Base-by-base conservation (phyloP, 1,140 invertebrate species). In the Drosophila subobscura region DNA sequence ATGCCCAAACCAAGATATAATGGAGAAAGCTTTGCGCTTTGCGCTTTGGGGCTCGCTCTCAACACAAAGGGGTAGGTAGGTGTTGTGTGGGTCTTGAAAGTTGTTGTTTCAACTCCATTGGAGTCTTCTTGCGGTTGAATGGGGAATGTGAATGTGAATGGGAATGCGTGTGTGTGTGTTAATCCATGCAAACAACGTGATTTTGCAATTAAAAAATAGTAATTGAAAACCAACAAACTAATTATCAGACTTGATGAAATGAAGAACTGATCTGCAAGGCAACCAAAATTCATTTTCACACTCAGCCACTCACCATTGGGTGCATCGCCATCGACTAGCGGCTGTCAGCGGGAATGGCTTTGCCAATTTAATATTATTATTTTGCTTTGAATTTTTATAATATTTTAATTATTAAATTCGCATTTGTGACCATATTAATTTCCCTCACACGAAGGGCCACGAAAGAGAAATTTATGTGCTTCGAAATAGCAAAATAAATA, bases 351-450 rank as follows among this genome's bases (percentile, higher is more conserved):
- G 16, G 27, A 53, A 47, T 46, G 16, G 42, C 12, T 45, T 44
- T 66, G 37, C 58, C 47, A 52, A 79, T 70, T 55, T 54, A 20
- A 20, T 20, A 58, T 71, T 29, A 29, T 47, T 16, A 45, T 23
- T 57, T 46, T 23, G 46, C n/a, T 42, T 54, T 40, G 55, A 41
- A 42, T 58, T 58, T 79, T 46, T 53, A 60, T 65, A 79, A 65
- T 81, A 57, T 60, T 70, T 77, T 79, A 80, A 85, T 85, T 52
- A 80, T 80, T 77, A 77, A 73, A 80, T 80, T 80, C 33, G 29
- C 53, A 55, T 78, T 23, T 47, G 23, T 60, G 81, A 46, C 72
- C 81, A 77, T 81, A 64, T 64, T 86, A 66, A 86, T 85, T 80
- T 60, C 29, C 44, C 44, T 41, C 14, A 37, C 64, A 86, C 80